Evolutionary conservation across 2,797 vertebrate species (phyloP).

Genomic region (Acanthiza pusilla): DNA sequence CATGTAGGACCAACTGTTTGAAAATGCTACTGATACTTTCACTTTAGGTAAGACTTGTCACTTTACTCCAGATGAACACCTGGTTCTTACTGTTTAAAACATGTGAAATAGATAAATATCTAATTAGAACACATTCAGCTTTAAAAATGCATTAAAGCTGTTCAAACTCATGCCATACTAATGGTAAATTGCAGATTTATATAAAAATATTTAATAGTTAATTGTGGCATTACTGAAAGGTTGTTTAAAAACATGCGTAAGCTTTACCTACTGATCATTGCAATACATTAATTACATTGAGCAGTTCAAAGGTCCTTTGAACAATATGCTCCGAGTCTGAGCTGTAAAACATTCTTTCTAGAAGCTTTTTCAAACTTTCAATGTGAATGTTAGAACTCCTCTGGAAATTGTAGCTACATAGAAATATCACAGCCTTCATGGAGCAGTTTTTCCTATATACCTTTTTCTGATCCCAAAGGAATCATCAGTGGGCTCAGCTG

Average conservation of each 20-base stretch:
- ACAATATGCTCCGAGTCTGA: background rate
- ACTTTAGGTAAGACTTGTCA: background rate
- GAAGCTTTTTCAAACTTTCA: background rate
- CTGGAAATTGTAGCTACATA: background rate
- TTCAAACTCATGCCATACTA: background rate
- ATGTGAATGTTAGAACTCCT: background rate
- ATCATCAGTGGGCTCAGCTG: background rate
- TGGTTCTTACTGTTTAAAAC: background rate
- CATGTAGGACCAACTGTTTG: background rate
- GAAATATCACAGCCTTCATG: background rate
- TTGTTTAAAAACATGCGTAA: background rate
- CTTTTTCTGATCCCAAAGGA: background rate
- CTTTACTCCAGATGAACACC: background rate
- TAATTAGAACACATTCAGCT: background rate
- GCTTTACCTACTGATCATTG: background rate
- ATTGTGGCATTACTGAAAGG: background rate
- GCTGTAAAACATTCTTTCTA: background rate
- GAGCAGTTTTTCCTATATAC: accelerated
- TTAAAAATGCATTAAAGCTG: background rate
- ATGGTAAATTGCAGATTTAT: background rate
- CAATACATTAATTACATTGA: background rate
- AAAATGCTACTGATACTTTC: background rate
- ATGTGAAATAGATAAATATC: background rate
- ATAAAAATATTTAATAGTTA: background rate
- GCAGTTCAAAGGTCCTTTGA: background rate